These are phyloP conservation scores for Diglossa brunneiventris DNA, from an alignment of 2,113 vertebrate genomes.

Conservation along the genomic window DNA sequence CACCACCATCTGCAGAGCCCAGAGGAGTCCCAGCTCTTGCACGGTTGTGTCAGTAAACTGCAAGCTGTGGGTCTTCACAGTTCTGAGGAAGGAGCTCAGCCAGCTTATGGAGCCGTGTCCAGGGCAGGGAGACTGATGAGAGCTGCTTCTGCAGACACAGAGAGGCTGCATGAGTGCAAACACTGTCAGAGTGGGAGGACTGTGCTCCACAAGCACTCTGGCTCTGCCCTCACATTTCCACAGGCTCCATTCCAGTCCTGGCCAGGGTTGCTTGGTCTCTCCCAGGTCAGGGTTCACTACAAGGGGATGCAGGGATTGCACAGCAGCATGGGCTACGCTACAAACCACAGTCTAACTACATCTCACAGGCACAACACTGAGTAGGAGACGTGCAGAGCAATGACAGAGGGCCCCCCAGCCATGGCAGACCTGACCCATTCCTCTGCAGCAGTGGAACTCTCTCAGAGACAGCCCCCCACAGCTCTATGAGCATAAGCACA, in stretches of 20 bases:
- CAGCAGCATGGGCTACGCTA: conserved; percentile 7
- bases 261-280: neutral
- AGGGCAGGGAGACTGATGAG: neutral
- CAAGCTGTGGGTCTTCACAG: neutral
- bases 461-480: neutral
- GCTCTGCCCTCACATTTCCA: neutral
- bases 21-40: neutral
- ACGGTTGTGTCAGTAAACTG: neutral
- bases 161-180: neutral
- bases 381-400: neutral
- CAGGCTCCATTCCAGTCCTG: neutral
- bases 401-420: neutral
- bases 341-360: neutral
- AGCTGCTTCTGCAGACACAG: neutral
- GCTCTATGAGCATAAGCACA: neutral
- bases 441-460: neutral
- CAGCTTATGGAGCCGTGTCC: neutral
- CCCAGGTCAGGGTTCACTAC: neutral
- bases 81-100: neutral
- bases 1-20: neutral
- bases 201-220: neutral
- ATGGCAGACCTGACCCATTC: neutral
- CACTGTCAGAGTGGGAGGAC: neutral
- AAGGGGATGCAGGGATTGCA: neutral
- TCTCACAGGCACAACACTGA: conserved; percentile 7